Base-by-base conservation (phyloP, 2,113 vertebrate species). In the Tichodroma muraria region DNA sequence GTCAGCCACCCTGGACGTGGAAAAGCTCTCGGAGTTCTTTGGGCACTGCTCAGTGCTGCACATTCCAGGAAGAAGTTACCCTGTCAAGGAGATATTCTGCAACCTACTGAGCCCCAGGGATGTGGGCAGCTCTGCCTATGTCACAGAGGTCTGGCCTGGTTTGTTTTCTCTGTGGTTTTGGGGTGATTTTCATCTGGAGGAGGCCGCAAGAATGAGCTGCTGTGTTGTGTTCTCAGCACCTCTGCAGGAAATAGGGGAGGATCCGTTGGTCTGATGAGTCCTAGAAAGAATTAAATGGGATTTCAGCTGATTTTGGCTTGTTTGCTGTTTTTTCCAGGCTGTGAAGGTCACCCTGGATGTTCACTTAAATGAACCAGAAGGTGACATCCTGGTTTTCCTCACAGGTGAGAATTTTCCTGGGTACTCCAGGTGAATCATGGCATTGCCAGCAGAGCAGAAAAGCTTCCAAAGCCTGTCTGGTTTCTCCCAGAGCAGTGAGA, bases 321-420 rank as follows among this genome's bases (percentile, higher is more conserved):
- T 93, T 30, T 94, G 15, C 82, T 92, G 75, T 81, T 93, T 91
- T n/a, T 84, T 97, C 78, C 96, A 99, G 99, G 98, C 99, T 73
- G 98, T 99, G 24, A 99, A 98, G 95, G 93, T 99, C 76, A 97
- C 99, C 5, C 89, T 99, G 97, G 98, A 99, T 93, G 94, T 99
- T 53, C 99, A 99, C 92, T 98, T 98, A 69, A 98, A 98, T 95
- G 98, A 99, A 93, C 96, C 97, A 88, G 97, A 98, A 65, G 99
- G 99, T 0, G 99, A 99, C 90, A 99, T 99, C 96, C 97, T 99
- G 82, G 99, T 99, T 83, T 99, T 99, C 97, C 97, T 99, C 75
- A 99, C 99, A 88, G 99, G 99, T 98, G 79, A 93, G 97, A 35
- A 17, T 42, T 57, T 50, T 14, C 52, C 52, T 89, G 52, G 11